A percentile compares a stretch with the other conserved stretches of the same genome.
phyloP scores from a whole-genome alignment of 2,113 vertebrate species.

The Crotalus horridus region DNA sequence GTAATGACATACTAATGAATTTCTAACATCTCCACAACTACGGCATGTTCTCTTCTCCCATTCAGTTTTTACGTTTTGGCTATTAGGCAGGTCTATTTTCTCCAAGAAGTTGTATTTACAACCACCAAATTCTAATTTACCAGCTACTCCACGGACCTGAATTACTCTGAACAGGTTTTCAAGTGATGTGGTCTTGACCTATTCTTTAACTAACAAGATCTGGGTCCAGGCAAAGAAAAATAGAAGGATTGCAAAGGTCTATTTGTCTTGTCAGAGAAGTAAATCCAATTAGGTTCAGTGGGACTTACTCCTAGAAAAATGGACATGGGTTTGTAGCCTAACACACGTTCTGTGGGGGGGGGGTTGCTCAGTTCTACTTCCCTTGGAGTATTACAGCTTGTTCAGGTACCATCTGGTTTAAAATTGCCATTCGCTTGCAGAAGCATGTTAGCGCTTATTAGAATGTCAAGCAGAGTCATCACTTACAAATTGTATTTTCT shows the following conservation, averaged over 20 bases:
- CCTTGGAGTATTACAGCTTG: slow-evolving; percentile 28
- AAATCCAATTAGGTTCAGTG: not conserved
- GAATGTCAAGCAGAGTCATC: slow-evolving; percentile 1
- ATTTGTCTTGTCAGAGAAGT: not conserved
- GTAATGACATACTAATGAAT: not conserved
- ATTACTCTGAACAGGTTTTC: slow-evolving; percentile 17
- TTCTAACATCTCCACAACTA: not conserved
- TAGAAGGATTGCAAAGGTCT: not conserved
- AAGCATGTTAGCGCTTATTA: not conserved
- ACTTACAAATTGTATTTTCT: slow-evolving; percentile 13
- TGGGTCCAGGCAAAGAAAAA: not conserved
- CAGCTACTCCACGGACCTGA: not conserved
- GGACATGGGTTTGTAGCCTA: too few relatives aligned
- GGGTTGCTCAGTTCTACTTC: slow-evolving; percentile 9
- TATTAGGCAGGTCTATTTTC: slow-evolving; percentile 1
- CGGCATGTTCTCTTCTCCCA: not conserved
- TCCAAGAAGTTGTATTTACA: slow-evolving; percentile 2
- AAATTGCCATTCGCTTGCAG: slow-evolving; percentile 12
- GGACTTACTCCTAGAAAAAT: not conserved
- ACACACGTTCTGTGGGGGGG: not conserved
- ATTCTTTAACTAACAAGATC: slow-evolving; percentile 35
- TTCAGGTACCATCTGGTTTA: slow-evolving; percentile 27
- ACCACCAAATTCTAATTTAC: slow-evolving; percentile 7
- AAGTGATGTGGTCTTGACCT: slow-evolving; percentile 23
- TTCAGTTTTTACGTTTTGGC: not conserved